These are phyloP conservation scores for Ciconia maguari DNA, from an alignment of 2,113 vertebrate species.

Conservation along the genomic window DNA sequence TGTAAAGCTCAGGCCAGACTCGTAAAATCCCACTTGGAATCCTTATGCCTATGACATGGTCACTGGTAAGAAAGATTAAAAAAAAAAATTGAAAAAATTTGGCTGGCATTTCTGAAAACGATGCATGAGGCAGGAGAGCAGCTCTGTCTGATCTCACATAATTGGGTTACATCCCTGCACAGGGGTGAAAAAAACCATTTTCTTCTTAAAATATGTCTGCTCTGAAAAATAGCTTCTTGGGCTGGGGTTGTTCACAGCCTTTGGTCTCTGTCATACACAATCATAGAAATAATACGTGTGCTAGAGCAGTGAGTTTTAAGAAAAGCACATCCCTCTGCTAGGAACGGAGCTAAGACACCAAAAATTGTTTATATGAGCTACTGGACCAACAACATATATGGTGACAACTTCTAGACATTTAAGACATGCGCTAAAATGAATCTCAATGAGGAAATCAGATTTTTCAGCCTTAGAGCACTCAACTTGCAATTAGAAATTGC, in stretches of 20 bases:
- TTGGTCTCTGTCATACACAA: background rate
- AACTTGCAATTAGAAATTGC: background rate
- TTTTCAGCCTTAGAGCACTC: background rate
- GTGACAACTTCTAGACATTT: background rate
- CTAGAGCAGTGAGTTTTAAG: background rate
- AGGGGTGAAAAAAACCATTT: background rate
- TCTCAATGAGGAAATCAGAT: background rate
- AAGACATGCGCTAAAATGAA: background rate
- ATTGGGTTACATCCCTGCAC: background rate
- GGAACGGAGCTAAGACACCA: background rate
- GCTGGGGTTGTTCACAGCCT: background rate
- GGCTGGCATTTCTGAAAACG: background rate
- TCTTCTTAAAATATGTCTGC: background rate
- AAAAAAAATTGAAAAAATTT: background rate
- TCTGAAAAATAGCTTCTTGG: background rate
- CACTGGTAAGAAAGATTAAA: background rate
- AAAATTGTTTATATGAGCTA: background rate
- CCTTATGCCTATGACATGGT: background rate
- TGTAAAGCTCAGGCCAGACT: background rate
- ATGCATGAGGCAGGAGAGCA: background rate
- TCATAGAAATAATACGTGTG: background rate
- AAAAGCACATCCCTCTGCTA: background rate
- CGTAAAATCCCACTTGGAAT: background rate
- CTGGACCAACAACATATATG: fast-evolving
- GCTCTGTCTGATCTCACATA: background rate